Conservation (phyloP, 1,140 invertebrate genomes). For the Elymnias hypermnestra region DNA sequence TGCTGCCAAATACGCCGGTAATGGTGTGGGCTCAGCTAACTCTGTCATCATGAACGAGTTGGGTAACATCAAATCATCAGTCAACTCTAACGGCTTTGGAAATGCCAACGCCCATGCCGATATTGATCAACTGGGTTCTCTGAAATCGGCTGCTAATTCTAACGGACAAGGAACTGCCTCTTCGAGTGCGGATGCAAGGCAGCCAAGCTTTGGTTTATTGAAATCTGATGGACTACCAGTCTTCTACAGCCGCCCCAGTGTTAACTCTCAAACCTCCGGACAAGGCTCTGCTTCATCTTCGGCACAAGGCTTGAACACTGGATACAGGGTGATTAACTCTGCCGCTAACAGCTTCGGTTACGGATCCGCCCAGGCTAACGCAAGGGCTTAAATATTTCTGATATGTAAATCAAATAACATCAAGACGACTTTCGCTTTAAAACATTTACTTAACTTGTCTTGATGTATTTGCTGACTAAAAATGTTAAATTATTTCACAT, state of each 20-base stretch:
- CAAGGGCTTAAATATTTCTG: slow-evolving; percentile 28
- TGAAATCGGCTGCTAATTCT: background rate
- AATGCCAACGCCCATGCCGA: slow-evolving; percentile 25
- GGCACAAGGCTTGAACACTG: slow-evolving; percentile 34
- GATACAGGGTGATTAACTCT: slow-evolving; percentile 46
- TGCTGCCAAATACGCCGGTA: slow-evolving; percentile 34
- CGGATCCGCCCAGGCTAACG: slow-evolving; percentile 48
- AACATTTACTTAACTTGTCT: slow-evolving; percentile 47
- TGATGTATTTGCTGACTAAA: slow-evolving; percentile 49
- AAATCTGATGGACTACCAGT: slow-evolving; percentile 4
- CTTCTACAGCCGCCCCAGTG: slow-evolving; percentile 28
- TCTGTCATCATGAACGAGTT: slow-evolving; percentile 26
- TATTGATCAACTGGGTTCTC: slow-evolving; percentile 3
- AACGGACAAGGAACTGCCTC: slow-evolving; percentile 4
- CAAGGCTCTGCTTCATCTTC: slow-evolving; percentile 24
- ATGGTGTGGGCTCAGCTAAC: slow-evolving; percentile 31
- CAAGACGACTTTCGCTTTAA: slow-evolving; percentile 47
- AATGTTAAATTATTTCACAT: too few species aligned
- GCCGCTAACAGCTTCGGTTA: slow-evolving; percentile 45
- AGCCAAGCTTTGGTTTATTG: slow-evolving; percentile 19
- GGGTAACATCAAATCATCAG: slow-evolving; percentile 17
- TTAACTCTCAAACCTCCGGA: slow-evolving; percentile 44
- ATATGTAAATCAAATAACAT: slow-evolving; percentile 34
- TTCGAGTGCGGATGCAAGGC: slow-evolving; percentile 20
- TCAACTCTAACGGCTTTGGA: slow-evolving; percentile 22